phyloP scores from a whole-genome alignment of 1,140 invertebrate genomes.

The Lepidostoma basale region DNA sequence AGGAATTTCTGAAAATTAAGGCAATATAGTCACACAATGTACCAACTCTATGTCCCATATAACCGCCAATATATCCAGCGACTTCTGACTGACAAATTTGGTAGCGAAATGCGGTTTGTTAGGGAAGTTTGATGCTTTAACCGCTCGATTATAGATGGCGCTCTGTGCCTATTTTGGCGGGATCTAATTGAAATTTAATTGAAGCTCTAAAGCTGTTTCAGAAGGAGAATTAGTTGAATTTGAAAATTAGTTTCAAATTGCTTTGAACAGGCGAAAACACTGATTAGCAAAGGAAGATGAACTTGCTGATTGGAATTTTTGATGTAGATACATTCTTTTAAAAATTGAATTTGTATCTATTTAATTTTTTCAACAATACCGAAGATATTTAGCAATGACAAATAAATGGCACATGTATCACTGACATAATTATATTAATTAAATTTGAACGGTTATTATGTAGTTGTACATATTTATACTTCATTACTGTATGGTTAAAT shows the following conservation, averaged over 20 bases:
- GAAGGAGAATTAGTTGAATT: neutral
- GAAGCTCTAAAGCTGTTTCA: neutral
- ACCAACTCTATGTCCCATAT: slow-evolving; percentile 5
- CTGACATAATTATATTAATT: no score
- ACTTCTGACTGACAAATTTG: slow-evolving; percentile 20
- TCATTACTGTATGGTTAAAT: no score
- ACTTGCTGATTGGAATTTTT: no score
- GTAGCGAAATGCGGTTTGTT: neutral
- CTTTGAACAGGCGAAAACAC: neutral
- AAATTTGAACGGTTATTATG: no score
- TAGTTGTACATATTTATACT: no score
- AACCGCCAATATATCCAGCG: slow-evolving; percentile 15
- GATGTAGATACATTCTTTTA: no score
- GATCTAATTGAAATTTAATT: slow-evolving; percentile 19
- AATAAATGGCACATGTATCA: no score
- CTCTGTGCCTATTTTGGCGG: slow-evolving; percentile 3
- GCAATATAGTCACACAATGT: slow-evolving; percentile 35
- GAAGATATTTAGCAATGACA: no score
- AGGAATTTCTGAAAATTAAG: slow-evolving; percentile 41
- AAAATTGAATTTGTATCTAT: no score
- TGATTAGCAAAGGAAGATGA: no score
- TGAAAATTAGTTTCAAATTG: neutral
- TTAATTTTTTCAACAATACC: no score
- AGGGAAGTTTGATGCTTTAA: slow-evolving; percentile 27
- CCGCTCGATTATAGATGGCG: slow-evolving; percentile 24